Base-by-base conservation (phyloP, 2,888 invertebrate genomes). In the Abscondita cerata region DNA sequence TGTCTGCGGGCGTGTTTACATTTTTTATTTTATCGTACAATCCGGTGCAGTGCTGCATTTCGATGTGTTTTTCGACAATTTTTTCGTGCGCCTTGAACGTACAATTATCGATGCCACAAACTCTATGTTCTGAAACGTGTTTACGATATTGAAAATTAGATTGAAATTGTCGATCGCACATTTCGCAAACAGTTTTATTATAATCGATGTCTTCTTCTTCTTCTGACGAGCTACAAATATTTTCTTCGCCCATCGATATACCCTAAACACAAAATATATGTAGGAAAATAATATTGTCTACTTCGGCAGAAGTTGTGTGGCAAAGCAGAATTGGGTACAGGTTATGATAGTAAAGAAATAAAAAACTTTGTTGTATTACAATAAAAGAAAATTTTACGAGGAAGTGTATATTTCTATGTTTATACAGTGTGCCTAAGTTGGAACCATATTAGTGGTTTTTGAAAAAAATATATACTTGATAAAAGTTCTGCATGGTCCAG, bases 41-140 rank as follows among this genome's bases (percentile, higher is more conserved):
- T 0, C 95, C 95, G n/a, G 90, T 87, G 4, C 85, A 84, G 79
- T 96, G 96, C 80, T 95, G 92, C 84, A 91, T 88, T 76, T 86
- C 85, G 68, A 93, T 87, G 75, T 96, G 96, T 69, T 88, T 88
- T 62, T 89, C 88, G 11, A 96, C 87, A 1, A 95, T 84, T 77
- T 89, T 89, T 2, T 90, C 87, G 76, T 92, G 91, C 2, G 92
- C 94, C 59, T 87, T 82, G 81, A 92, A 94, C 33, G 83, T 84
- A 75, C 96, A 96, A 11, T 90, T 91, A 71, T 92, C 92, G 52
- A 91, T 86, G 52, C 89, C 89, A 76, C 96, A 96, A 78, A 85
- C 84, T 79, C 86, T 85, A 80, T 96, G 96, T 71, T 89, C 86
- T n/a, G 82, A 80, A 66, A 86, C 81, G 78, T 96, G 96, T 48